Conservation (phyloP, 2,888 invertebrate species). For the Molorchus minor region DNA sequence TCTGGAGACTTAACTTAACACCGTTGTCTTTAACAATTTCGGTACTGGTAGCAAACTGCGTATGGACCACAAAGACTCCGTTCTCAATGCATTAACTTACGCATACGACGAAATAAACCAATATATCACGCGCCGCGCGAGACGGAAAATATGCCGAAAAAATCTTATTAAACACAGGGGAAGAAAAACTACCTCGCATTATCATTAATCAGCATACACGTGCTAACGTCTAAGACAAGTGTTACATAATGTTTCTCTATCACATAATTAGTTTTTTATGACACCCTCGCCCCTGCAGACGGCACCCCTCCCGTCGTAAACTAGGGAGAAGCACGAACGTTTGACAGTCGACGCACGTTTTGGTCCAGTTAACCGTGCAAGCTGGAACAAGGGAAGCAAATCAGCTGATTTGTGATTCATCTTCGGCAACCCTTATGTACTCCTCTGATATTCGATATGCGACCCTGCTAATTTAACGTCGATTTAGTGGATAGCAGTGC, state of each 20-base stretch:
- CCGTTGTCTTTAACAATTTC: too few species aligned
- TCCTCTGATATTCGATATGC: conserved; percentile 41
- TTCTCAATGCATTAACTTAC: too few species aligned
- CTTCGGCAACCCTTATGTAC: conserved; percentile 20
- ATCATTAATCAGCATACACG: conserved; percentile 47
- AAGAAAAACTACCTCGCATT: conserved; percentile 32
- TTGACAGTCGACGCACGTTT: conserved; percentile 59
- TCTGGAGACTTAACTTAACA: too few species aligned
- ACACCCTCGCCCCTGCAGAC: conserved; percentile 38
- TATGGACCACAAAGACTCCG: too few species aligned
- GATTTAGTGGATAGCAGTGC: conserved; percentile 33
- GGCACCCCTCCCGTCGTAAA: conserved; percentile 34
- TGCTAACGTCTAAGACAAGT: conserved; percentile 48
- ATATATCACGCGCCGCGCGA: background rate
- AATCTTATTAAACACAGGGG: conserved; percentile 28
- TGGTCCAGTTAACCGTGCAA: conserved; percentile 58
- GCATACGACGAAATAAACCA: background rate
- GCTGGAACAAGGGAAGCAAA: conserved; percentile 48
- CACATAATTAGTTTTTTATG: conserved; percentile 53
- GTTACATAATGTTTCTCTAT: conserved; percentile 50
- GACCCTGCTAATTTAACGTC: conserved; percentile 24
- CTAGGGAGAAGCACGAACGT: conserved; percentile 46
- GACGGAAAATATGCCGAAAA: conserved; percentile 1
- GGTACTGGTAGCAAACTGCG: too few species aligned
- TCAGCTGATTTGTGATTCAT: conserved; percentile 55